Evolutionary conservation across 2,888 invertebrate species (phyloP), one percentile per base, ranked within the genome.

Genomic region (Agelastica alni): DNA sequence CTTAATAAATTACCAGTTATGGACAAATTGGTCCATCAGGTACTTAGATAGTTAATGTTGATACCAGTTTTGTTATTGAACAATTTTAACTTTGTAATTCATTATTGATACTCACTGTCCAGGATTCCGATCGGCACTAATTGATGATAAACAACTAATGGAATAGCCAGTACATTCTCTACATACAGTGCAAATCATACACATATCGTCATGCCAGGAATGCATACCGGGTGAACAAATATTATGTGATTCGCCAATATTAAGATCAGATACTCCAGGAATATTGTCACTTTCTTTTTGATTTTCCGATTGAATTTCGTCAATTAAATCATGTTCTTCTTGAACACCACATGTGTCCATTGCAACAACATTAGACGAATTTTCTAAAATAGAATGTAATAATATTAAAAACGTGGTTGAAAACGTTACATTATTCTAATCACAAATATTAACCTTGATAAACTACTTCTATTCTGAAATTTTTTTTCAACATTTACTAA

Each of bases 141-240:
- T 84, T 48, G 88, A 87, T 53, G 75, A 75, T 41, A 91, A 80
- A 74, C 95, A 96, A 42, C 87, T 86, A 61, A 87, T 86, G 42
- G 92, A 91, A 75, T 94, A 95, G 2, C 96, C 96, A 0, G 96
- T 96, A 72, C 97, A 97, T 73, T 96, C 92, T 5, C 89, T 84
- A 72, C 97, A 97, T 51, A 91, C 83, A 1, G 91, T 88, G 76
- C 97, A 97, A 34, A 95, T 85, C 84, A 93, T 91, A 70, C 93
- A 93, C 71, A 87, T 84, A 64, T 91, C 89, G 54, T 86, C 85
- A 55, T 83, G 82, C 90, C 92, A 94, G 6, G 85, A 83, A 77
- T 94, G 94, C 62, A 83, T 84, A 13, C 87, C 87, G 3, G 84
- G 79, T 1, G 83, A 79, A 69, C 91, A 92, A 70, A 77, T 74